Conservation (phyloP, 2,888 invertebrate genomes). For the Caenorhabditis virilis region DNA sequence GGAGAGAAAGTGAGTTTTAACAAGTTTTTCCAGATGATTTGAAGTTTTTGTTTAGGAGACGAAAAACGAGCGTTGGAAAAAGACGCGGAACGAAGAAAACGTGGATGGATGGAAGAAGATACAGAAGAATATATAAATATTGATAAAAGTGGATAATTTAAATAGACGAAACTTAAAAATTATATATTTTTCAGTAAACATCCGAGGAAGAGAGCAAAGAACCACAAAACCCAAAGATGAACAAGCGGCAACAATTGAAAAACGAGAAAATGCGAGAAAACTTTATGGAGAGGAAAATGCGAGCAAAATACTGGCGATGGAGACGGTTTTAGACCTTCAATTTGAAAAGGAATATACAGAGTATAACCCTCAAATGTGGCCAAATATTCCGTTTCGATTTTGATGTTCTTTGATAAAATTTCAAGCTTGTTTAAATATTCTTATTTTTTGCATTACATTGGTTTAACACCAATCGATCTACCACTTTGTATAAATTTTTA, state of each 20-base stretch:
- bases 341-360: slow-evolving; percentile 16
- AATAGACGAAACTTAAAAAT: neutral
- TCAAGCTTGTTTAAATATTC: neutral
- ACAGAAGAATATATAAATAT: slow-evolving; percentile 11
- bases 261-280: slow-evolving; percentile 15
- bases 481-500: neutral
- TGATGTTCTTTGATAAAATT: slow-evolving; percentile 2
- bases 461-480: neutral
- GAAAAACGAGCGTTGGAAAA: slow-evolving; percentile 7
- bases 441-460: neutral
- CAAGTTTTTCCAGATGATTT: neutral
- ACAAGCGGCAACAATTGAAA: slow-evolving; percentile 7
- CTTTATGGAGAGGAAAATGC: slow-evolving; percentile 16
- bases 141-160: slow-evolving; percentile 13
- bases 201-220: slow-evolving; percentile 10
- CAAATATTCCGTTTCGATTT: slow-evolving; percentile 32
- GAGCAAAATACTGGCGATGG: slow-evolving; percentile 19
- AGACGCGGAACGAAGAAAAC: neutral
- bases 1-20: slow-evolving; percentile 15
- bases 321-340: slow-evolving; percentile 17
- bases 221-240: slow-evolving; percentile 11
- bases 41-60: slow-evolving; percentile 6
- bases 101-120: neutral
- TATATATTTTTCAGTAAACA: slow-evolving; percentile 12
- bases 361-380: slow-evolving; percentile 22